These are phyloP conservation scores for Danaus melanippus DNA, from an alignment of 1,140 invertebrate species.

Conservation along the genomic window DNA sequence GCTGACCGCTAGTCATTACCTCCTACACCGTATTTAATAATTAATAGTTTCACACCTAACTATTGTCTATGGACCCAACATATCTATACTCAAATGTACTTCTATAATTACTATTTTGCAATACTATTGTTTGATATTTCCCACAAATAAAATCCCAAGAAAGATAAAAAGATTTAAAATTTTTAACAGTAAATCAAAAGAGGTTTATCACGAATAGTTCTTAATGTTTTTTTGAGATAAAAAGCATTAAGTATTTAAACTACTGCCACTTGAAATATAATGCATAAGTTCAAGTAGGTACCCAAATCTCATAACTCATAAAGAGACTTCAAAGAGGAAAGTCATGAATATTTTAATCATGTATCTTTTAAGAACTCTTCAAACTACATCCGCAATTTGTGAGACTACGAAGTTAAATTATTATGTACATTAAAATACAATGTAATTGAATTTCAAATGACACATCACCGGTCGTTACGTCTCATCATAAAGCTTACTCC, in stretches of 20 bases:
- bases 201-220: background rate
- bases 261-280: slow-evolving; percentile 45
- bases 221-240: slow-evolving; percentile 39
- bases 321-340: slow-evolving; percentile 40
- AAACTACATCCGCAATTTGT: slow-evolving; percentile 30
- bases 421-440: slow-evolving; percentile 30
- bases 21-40: slow-evolving; percentile 13
- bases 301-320: slow-evolving; percentile 29
- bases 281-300: slow-evolving; percentile 46
- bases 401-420: slow-evolving; percentile 18
- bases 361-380: slow-evolving; percentile 28
- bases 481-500: slow-evolving; percentile 15
- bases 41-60: no score
- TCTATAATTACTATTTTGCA: no score
- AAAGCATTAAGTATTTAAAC: slow-evolving; percentile 20
- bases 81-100: no score
- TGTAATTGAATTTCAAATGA: slow-evolving; percentile 32
- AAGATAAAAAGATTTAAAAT: no score
- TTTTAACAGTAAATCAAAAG: no score
- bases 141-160: no score
- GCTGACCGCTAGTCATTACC: slow-evolving; percentile 19
- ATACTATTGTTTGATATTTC: no score
- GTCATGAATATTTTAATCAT: slow-evolving; percentile 55
- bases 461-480: slow-evolving; percentile 24
- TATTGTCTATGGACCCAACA: no score